phyloP scores from a whole-genome alignment of 2,797 vertebrate genomes.

The Melanotaenia parkinsoni region DNA sequence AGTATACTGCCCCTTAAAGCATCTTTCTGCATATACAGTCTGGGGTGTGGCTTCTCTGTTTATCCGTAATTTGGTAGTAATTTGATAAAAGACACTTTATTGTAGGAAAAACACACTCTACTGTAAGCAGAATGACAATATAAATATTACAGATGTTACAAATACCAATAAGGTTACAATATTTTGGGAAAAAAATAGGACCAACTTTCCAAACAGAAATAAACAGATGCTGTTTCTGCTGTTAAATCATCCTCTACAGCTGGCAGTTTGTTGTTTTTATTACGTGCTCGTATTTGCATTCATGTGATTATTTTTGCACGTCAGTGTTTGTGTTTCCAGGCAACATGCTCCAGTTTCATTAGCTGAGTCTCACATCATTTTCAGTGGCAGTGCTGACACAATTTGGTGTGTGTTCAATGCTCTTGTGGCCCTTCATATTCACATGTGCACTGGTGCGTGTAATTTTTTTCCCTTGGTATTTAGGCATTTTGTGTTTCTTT shows the following conservation, averaged over 20 bases:
- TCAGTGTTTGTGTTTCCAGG: not conserved
- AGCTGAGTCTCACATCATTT: not conserved
- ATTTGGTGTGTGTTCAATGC: constrained; percentile 14
- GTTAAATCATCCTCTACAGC: not conserved
- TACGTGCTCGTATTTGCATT: constrained; percentile 11
- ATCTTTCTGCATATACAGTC: no score
- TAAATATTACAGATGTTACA: not conserved
- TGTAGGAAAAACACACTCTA: no score
- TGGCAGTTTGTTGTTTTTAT: constrained; percentile 19
- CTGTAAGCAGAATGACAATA: not conserved
- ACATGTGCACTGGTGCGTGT: constrained; percentile 50
- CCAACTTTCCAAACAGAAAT: not conserved
- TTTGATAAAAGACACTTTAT: not conserved
- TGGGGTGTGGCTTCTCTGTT: no score
- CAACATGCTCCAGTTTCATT: constrained; percentile 21
- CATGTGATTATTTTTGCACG: constrained; percentile 12
- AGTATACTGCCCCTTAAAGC: no score
- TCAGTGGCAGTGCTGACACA: constrained; percentile 22
- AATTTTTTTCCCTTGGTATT: constrained; percentile 35
- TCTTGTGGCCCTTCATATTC: constrained; percentile 21
- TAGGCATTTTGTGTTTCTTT: constrained; percentile 37
- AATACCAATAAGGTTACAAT: not conserved
- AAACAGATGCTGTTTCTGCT: constrained; percentile 13
- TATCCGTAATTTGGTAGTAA: not conserved
- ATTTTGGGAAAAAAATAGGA: not conserved